A percentile compares a stretch with the other conserved stretches of the same genome.
Conservation (phyloP, 2,113 vertebrate species). For the Pomatostomus ruficeps region DNA sequence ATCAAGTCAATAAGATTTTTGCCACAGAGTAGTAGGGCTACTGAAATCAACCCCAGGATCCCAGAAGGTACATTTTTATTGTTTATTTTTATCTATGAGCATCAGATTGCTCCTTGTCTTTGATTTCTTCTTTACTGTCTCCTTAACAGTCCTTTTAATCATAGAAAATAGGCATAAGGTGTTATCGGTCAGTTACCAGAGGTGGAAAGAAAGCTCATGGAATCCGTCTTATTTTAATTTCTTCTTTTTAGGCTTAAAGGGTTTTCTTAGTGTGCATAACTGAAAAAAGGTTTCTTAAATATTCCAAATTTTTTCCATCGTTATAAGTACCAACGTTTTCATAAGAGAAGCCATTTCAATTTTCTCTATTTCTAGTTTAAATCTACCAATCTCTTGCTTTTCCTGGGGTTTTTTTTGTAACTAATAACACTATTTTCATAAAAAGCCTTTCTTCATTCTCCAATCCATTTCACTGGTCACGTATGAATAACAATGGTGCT, state of each 20-base stretch:
- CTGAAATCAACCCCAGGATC: background rate
- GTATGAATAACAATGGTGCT: background rate
- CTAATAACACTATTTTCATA: background rate
- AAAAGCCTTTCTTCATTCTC: background rate
- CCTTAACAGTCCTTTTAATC: background rate
- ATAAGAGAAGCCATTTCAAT: background rate
- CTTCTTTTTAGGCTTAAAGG: background rate
- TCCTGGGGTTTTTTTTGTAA: background rate
- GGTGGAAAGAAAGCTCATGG: background rate
- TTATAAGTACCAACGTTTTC: background rate
- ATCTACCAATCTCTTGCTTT: background rate
- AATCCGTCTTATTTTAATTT: background rate
- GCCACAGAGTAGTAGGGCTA: background rate
- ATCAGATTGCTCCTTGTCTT: background rate
- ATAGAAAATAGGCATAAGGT: background rate
- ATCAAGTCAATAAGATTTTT: background rate
- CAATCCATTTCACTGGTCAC: background rate
- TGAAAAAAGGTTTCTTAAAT: background rate
- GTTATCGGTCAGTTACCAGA: background rate
- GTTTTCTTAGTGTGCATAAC: background rate
- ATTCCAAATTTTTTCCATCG: background rate
- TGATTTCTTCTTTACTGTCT: background rate
- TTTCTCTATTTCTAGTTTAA: background rate
- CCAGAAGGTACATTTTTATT: background rate
- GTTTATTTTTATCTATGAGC: background rate